These are phyloP conservation scores for Lysiphlebus fabarum DNA, from an alignment of 1,140 invertebrate species.

Conservation along the genomic window DNA sequence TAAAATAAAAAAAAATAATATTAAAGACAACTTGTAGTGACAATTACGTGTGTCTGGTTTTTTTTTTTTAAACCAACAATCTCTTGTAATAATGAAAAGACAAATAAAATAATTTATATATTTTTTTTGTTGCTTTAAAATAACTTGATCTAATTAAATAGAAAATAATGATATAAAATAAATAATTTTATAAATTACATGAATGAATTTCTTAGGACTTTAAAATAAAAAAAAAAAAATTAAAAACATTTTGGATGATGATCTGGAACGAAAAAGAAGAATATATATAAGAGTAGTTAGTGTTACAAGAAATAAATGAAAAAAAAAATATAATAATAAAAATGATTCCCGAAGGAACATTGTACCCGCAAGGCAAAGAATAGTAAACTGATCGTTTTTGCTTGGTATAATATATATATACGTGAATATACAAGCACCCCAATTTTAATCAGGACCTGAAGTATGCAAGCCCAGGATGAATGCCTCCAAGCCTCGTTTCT, in stretches of 20 bases:
- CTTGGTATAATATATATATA: slow-evolving; percentile 26
- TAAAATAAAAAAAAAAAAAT: background rate
- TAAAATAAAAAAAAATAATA: too few species aligned
- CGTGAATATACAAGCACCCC: slow-evolving; percentile 48
- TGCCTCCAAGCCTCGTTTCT: slow-evolving; percentile 37
- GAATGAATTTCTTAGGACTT: too few species aligned
- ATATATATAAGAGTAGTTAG: background rate
- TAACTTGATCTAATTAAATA: too few species aligned
- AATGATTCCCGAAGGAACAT: slow-evolving; percentile 34
- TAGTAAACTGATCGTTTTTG: slow-evolving; percentile 43
- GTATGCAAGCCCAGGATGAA: slow-evolving; percentile 51
- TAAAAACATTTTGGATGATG: slow-evolving; percentile 11
- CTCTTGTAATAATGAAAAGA: too few species aligned
- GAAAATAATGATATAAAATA: too few species aligned
- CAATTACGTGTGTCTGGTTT: too few species aligned
- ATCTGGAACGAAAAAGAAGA: slow-evolving; percentile 3
- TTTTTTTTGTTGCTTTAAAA: too few species aligned
- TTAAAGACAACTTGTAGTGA: too few species aligned
- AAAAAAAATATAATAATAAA: slow-evolving; percentile 19
- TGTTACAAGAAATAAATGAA: slow-evolving; percentile 13
- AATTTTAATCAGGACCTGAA: slow-evolving; percentile 56
- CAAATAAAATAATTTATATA: too few species aligned
- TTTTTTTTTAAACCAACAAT: too few species aligned
- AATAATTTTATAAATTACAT: too few species aligned
- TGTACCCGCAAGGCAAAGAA: slow-evolving; percentile 34